Base-by-base conservation (phyloP, 92 coral and sea anemone genomes). In the Heliopora coerulea region DNA sequence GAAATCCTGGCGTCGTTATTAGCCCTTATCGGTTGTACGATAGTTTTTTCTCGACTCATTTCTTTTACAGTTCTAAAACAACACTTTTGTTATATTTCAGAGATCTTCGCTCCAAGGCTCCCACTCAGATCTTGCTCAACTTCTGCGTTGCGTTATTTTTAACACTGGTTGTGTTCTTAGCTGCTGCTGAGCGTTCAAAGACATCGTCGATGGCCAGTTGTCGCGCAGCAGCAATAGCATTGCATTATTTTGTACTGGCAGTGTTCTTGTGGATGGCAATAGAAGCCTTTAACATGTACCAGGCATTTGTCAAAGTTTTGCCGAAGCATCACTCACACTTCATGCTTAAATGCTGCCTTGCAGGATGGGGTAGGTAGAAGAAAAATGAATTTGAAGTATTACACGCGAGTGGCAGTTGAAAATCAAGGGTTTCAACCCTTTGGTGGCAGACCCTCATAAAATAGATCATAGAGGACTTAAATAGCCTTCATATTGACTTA, bases 201-300 rank as follows among this genome's bases (percentile, higher is more conserved):
- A 82, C 77, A 18, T 69, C 72, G 12, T 64, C 72, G 44, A 60
- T 37, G 17, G 58, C 60, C 56, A 74, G 34, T 1, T 82, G 85
- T 35, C 40, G 64, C 21, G 81, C 63, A 10, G 68, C 72, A 17
- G 85, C 81, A 32, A 72, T 82, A 24, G 62, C 79, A 14, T 40
- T 82, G 37, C 85, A 82, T 65, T 82, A 82, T 32, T 82, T 75
- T 56, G 76, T 82, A 41, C 56, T 82, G 40, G 72, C 85, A 3
- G 74, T 73, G 28, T 52, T 82, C 64, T 61, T 44, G 57, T 82
- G 85, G 85, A 82, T 75, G 58, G 74, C 75, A 1, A 73, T 82
- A 9, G 73, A 82, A 58, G 85, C 80, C 24, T 82, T 67, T 33
- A 78, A 82, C 39, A 82, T 82, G 85, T 82, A 82, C 59, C 49